Conservation (phyloP, 2,113 vertebrate genomes). For the Hirundichthys speculiger region DNA sequence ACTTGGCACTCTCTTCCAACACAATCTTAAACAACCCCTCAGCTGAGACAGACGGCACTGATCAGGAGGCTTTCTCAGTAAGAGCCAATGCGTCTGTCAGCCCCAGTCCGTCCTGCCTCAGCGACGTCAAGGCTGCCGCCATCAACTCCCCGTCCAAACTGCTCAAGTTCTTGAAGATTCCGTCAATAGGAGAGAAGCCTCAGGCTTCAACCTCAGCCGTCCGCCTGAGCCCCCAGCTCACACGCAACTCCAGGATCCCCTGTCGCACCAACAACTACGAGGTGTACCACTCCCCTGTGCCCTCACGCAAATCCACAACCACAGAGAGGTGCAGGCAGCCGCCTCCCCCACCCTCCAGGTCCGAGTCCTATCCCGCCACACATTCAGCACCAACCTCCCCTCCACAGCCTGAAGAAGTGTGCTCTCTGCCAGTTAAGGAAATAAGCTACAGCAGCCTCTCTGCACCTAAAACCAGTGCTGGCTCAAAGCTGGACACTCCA, state of each 20-base stretch:
- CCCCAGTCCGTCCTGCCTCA: constrained; percentile 79
- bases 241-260: constrained; percentile 90
- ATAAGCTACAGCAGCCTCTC: constrained; percentile 75
- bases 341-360: constrained; percentile 72
- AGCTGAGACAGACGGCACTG: constrained; percentile 57
- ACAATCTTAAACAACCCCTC: constrained; percentile 8
- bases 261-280: constrained; percentile 91
- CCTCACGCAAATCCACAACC: constrained; percentile 81
- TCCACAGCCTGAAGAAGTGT: constrained; percentile 73
- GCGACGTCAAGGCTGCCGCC: constrained; percentile 79
- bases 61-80: constrained; percentile 67
- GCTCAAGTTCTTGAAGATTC: constrained; percentile 90
- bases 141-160: constrained; percentile 87
- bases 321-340: constrained; percentile 76
- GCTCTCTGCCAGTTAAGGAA: constrained; percentile 67
- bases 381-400: constrained; percentile 83
- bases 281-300: constrained; percentile 86
- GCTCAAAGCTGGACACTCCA: constrained; percentile 58
- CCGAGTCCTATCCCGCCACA: constrained; percentile 77
- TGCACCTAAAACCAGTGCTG: constrained; percentile 64
- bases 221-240: constrained; percentile 90
- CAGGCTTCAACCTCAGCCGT: constrained; percentile 72
- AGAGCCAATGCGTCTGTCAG: constrained; percentile 80
- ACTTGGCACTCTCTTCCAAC: constrained; percentile 51
- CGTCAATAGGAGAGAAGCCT: constrained; percentile 81